Percentiles rank a stretch among this genome's conserved stretches.
phyloP scores from a whole-genome alignment of 2,797 vertebrate species.

The Euphonia xanthogaster region DNA sequence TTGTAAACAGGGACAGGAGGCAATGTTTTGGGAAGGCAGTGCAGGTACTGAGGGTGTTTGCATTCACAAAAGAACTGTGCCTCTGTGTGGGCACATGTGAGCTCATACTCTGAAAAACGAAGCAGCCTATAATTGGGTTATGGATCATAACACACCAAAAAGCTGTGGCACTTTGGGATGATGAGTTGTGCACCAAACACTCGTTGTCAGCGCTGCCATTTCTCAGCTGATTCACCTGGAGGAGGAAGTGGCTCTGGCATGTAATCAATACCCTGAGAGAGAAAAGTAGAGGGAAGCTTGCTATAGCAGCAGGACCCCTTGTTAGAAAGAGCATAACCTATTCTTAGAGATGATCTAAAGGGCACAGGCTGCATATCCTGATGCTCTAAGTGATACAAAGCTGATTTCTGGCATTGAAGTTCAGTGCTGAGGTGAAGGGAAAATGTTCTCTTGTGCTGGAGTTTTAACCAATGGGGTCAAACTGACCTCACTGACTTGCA shows the following conservation, averaged over 20 bases:
- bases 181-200: conserved; percentile 27
- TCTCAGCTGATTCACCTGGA: conserved; percentile 28
- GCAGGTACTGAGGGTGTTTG: background rate
- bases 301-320: conserved; percentile 43
- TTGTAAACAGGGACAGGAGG: background rate
- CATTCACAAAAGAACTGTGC: background rate
- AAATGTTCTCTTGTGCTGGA: background rate
- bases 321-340: conserved; percentile 21
- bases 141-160: conserved; percentile 52
- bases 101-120: background rate
- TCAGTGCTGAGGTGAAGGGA: background rate
- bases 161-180: background rate
- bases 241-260: conserved; percentile 62
- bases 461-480: background rate
- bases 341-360: conserved; percentile 53
- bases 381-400: background rate
- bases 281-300: conserved; percentile 2
- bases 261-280: conserved; percentile 62
- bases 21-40: background rate
- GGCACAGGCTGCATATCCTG: conserved; percentile 20
- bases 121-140: background rate
- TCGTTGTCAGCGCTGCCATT: conserved; percentile 65
- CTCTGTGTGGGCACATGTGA: background rate
- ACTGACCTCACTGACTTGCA: background rate
- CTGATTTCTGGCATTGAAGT: background rate